phyloP scores from a whole-genome alignment of 2,797 vertebrate genomes.

The Lithobates pipiens region DNA sequence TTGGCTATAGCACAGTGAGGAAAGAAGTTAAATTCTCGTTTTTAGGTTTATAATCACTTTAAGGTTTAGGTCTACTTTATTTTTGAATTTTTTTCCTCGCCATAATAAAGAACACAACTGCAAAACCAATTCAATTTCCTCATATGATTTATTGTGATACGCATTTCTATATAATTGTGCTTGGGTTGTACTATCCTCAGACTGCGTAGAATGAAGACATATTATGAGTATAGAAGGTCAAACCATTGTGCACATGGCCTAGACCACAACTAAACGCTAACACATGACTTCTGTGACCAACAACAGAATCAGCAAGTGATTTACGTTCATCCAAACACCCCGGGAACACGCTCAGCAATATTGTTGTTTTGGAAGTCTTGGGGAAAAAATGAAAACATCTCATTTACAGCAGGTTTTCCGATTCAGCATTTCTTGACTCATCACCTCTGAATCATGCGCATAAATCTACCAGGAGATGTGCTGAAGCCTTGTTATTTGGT shows the following conservation, averaged over 20 bases:
- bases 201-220: background rate
- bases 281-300: constrained; percentile 22
- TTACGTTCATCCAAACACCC: constrained; percentile 6
- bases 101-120: too few relatives aligned
- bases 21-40: too few relatives aligned
- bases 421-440: background rate
- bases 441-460: background rate
- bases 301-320: constrained; percentile 4
- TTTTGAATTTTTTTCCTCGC: too few relatives aligned
- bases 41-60: too few relatives aligned
- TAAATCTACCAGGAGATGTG: too few relatives aligned
- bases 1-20: too few relatives aligned
- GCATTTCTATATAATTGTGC: too few relatives aligned
- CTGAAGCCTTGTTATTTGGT: too few relatives aligned
- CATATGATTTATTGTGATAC: too few relatives aligned
- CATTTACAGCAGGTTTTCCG: background rate
- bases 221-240: background rate
- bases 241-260: background rate
- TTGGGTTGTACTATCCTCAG: too few relatives aligned
- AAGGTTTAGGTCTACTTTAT: too few relatives aligned
- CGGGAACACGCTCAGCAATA: background rate
- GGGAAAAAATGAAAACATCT: background rate
- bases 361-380: background rate
- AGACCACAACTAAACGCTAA: constrained; percentile 6
- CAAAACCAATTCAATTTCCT: too few relatives aligned